These are phyloP conservation scores for Ectropis crepuscularia DNA, from an alignment of 2,888 invertebrate genomes.

Conservation along the genomic window DNA sequence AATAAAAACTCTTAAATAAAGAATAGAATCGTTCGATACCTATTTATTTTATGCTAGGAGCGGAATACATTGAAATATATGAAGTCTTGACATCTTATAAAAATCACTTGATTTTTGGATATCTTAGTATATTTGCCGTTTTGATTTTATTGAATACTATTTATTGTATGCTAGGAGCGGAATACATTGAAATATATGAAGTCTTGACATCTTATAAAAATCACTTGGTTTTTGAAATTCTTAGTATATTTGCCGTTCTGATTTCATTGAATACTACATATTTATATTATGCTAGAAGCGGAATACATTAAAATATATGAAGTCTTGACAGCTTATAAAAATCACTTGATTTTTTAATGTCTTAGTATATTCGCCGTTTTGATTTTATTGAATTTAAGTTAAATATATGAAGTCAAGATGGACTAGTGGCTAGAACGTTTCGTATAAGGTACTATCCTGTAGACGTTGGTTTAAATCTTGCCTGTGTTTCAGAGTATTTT, in stretches of 20 bases:
- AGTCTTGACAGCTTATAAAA: background rate
- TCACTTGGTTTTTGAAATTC: background rate
- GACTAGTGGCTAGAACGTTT: too few species aligned
- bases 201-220: background rate
- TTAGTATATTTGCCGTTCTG: too few species aligned
- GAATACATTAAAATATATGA: background rate
- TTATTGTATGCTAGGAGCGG: constrained; percentile 6
- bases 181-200: background rate
- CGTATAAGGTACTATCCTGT: too few species aligned
- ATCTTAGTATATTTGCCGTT: too few species aligned
- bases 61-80: background rate
- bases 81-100: background rate
- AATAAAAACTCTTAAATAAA: constrained; percentile 28
- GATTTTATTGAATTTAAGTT: too few species aligned
- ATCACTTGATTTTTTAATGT: background rate
- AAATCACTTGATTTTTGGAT: background rate
- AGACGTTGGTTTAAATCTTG: too few species aligned
- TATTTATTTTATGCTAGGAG: constrained; percentile 9
- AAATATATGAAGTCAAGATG: too few species aligned
- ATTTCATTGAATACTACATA: too few species aligned
- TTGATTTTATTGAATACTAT: too few species aligned
- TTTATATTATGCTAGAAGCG: constrained; percentile 7
- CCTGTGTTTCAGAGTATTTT: too few species aligned
- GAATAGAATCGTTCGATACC: constrained; percentile 12
- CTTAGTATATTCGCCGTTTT: too few species aligned